Percentiles rank a stretch among this genome's conserved stretches.
Conservation (phyloP, 1,140 invertebrate species). For the Aphis gossypii region DNA sequence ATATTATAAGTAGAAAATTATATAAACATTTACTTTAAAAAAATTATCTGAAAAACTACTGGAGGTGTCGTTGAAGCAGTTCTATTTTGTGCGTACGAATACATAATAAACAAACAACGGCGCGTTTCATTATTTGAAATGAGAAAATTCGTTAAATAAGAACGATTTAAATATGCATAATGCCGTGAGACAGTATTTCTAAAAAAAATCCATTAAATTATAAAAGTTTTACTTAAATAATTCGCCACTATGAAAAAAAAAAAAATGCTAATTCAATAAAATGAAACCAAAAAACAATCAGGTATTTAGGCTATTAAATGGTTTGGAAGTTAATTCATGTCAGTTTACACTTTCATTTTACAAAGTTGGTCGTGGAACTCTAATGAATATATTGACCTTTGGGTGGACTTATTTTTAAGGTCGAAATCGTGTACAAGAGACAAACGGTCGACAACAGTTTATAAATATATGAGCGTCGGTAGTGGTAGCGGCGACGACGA, state of each 20-base stretch:
- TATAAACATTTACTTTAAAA: not conserved
- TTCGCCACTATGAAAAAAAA: not conserved
- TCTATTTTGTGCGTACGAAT: not conserved
- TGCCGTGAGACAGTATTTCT: not conserved
- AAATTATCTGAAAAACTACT: not conserved
- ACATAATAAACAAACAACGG: too few relatives aligned
- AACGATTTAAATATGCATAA: not conserved
- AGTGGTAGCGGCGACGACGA: too few relatives aligned
- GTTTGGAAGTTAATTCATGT: not conserved
- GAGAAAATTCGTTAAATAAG: not conserved
- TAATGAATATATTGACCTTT: conserved; percentile 1
- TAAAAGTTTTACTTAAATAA: not conserved
- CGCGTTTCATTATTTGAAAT: too few relatives aligned
- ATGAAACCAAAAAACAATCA: not conserved
- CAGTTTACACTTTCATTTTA: not conserved
- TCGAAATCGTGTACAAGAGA: not conserved
- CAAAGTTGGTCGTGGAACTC: not conserved
- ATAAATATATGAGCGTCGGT: not conserved
- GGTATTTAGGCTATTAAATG: not conserved
- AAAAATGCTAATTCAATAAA: too few relatives aligned
- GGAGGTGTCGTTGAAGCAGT: not conserved
- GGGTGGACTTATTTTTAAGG: not conserved
- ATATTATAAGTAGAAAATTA: not conserved
- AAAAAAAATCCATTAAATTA: not conserved
- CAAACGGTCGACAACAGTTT: not conserved